A percentile compares a stretch with the other conserved stretches of the same genome.
Conservation (phyloP, 1,140 invertebrate genomes). For the Drosophila athabasca region DNA sequence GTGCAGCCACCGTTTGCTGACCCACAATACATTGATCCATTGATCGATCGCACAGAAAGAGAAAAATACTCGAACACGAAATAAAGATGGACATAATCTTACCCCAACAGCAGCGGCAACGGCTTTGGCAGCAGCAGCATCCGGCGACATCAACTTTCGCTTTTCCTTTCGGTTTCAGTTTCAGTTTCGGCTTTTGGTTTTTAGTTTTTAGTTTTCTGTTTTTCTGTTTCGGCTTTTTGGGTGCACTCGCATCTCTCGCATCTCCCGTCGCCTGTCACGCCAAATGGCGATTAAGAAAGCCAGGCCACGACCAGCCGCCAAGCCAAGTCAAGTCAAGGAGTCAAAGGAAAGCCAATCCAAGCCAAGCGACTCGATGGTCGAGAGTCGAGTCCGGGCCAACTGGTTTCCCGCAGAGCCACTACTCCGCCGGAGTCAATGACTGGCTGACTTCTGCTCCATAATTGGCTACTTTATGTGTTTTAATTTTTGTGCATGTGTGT, state of each 20-base stretch:
- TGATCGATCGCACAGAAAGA: constrained; percentile 14
- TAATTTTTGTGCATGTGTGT: constrained; percentile 5
- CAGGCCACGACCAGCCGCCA: not conserved
- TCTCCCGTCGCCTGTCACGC: constrained; percentile 42
- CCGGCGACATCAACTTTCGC: constrained; percentile 74
- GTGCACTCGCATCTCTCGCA: constrained; percentile 21
- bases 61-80: constrained; percentile 4
- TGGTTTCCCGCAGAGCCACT: constrained; percentile 35
- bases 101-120: constrained; percentile 24
- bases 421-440: constrained; percentile 52
- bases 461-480: constrained; percentile 51
- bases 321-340: constrained; percentile 22
- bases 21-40: constrained; percentile 61
- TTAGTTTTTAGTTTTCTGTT: not conserved
- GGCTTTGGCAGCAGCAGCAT: constrained; percentile 47
- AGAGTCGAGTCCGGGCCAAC: constrained; percentile 29
- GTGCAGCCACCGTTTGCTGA: constrained; percentile 45
- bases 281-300: constrained; percentile 64
- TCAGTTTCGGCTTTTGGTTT: constrained; percentile 6
- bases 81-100: constrained; percentile 58
- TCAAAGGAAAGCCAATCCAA: constrained; percentile 4
- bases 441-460: constrained; percentile 65
- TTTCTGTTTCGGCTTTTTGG: constrained; percentile 13
- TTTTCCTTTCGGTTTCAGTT: constrained; percentile 46
- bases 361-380: not conserved